Conservation (phyloP, 2,888 invertebrate genomes). For the Morpho helenor region DNA sequence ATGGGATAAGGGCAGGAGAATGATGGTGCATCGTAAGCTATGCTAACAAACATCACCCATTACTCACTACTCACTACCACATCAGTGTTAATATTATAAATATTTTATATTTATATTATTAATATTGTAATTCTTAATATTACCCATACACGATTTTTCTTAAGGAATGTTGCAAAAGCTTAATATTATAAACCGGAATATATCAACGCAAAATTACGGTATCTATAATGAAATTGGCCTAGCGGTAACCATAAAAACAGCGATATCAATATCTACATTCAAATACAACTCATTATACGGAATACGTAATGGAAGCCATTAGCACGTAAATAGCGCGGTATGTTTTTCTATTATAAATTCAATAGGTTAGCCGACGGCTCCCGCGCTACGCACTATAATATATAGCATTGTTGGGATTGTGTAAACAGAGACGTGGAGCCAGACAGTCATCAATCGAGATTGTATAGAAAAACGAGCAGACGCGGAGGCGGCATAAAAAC, state of each 20-base stretch:
- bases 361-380: constrained; percentile 36
- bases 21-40: no score
- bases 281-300: constrained; percentile 8
- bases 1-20: no score
- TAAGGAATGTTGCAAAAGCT: not conserved
- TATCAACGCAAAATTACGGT: constrained; percentile 1
- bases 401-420: constrained; percentile 32
- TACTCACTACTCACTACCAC: no score
- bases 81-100: no score
- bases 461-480: constrained; percentile 54
- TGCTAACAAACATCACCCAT: no score
- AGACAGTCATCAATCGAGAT: constrained; percentile 62
- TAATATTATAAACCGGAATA: not conserved
- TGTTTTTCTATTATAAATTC: constrained; percentile 25
- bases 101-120: no score
- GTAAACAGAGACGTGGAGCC: constrained; percentile 48
- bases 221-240: constrained; percentile 5
- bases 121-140: no score
- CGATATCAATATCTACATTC: constrained; percentile 5
- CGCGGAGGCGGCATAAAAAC: constrained; percentile 55
- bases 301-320: constrained; percentile 18
- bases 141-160: not conserved
- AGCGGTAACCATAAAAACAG: constrained; percentile 3
- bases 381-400: constrained; percentile 48
- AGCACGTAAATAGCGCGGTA: constrained; percentile 14